These are phyloP conservation scores for Dinoponera quadriceps DNA, from an alignment of 1,140 invertebrate genomes.

Conservation along the genomic window DNA sequence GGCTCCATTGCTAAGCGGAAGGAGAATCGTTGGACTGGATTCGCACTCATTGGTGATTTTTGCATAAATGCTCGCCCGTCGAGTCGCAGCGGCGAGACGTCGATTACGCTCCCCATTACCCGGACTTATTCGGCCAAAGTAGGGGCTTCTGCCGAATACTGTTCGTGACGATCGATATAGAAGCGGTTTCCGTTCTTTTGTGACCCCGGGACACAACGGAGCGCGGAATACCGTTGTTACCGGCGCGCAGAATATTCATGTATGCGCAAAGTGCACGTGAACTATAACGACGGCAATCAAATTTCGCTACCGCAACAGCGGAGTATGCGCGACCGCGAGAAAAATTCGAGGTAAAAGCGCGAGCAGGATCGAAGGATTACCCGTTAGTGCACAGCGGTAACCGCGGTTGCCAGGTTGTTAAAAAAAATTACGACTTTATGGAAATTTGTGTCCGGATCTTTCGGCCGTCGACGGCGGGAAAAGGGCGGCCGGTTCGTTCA, in stretches of 20 bases:
- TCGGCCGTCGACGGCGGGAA: not conserved
- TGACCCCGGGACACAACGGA: constrained; percentile 24
- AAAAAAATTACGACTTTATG: constrained; percentile 37
- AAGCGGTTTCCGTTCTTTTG: constrained; percentile 58
- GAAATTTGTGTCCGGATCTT: constrained; percentile 36
- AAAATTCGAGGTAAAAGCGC: constrained; percentile 51
- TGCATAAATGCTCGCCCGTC: constrained; percentile 9
- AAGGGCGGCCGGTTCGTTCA: not conserved
- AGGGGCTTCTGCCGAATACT: constrained; percentile 32
- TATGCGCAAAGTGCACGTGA: constrained; percentile 59
- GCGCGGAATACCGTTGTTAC: constrained; percentile 55
- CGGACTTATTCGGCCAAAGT: constrained; percentile 36
- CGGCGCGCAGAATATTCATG: constrained; percentile 55
- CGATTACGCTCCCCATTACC: constrained; percentile 31
- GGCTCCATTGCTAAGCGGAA: no score
- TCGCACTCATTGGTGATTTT: not conserved
- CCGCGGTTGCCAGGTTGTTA: constrained; percentile 10
- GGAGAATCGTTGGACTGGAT: not conserved
- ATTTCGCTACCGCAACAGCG: constrained; percentile 51
- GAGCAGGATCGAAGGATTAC: constrained; percentile 28
- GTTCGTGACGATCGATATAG: constrained; percentile 44
- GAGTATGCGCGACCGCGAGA: constrained; percentile 44
- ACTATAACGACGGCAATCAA: constrained; percentile 60
- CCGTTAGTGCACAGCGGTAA: constrained; percentile 18
- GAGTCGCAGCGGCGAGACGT: constrained; percentile 23